Evolutionary conservation across 2,797 vertebrate genomes (phyloP), one percentile per base, ranked within the genome.

Genomic region (Poeciliopsis paucimaculata): DNA sequence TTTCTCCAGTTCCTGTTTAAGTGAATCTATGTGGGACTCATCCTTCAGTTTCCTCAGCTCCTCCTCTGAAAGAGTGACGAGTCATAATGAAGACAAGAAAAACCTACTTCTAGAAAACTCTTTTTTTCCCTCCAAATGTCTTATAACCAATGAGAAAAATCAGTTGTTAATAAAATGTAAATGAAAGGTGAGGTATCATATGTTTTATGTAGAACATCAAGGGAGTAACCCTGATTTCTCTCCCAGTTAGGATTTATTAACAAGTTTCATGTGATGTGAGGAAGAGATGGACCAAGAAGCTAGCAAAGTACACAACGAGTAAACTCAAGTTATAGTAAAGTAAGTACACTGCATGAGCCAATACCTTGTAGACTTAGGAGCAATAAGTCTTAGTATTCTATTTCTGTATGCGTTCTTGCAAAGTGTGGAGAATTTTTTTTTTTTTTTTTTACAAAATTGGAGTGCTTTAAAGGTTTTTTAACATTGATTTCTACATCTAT

Each of bases 31-130:
- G 0, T 96, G 97, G 13, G 96, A 96, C 88, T 99, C 98, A 79
- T 99, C 98, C 62, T 96, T 90, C 18, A 99, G 94, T 82, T 99
- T 99, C 92, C 95, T 95, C 84, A 99, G 95, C 91, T 99, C 98
- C 89, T 99, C 98, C 95, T 99, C 98, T 99, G 95, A 77, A 85
- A 86, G 83, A 87, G 6, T 78, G 0, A 4, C 1, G 41, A 71
- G 3, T 20, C 28, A 64, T 2, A 74, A 39, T 15, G 2, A 53
- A 4, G 3, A 28, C 6, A 28, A 75, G n/a, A 12, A 75, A 60
- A 16, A 6, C 3, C 39, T 41, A 16, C 8, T 75, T 1, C 26
- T 13, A 23, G 5, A 71, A 43, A 70, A 70, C 23, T 3, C 2
- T 20, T 47, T 73, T 55, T 62, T 23, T 49, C 11, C 43, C 16